Evolutionary conservation across 2,888 invertebrate genomes (phyloP).

Genomic region (Sylvicola cinctus): DNA sequence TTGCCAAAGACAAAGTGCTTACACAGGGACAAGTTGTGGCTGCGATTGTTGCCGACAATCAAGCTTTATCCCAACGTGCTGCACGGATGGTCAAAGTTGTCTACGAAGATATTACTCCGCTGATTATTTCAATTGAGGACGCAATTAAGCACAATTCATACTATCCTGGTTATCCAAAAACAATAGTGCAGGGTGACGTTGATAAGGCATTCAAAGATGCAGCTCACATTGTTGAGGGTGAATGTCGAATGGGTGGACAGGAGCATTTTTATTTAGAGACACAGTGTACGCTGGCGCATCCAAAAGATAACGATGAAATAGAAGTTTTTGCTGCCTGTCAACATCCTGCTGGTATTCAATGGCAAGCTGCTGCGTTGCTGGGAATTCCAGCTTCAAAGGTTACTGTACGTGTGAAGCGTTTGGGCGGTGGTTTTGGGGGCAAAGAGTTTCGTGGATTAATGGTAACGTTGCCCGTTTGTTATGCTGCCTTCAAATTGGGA

Average conservation of each 20-base stretch:
- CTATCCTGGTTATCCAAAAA: slow-evolving; percentile 35
- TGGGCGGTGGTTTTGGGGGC: slow-evolving; percentile 93
- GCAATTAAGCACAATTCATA: slow-evolving; percentile 60
- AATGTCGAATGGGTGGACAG: slow-evolving; percentile 67
- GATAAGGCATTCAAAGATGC: slow-evolving; percentile 42
- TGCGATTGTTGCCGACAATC: slow-evolving; percentile 59
- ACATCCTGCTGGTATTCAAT: slow-evolving; percentile 56
- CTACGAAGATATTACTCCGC: slow-evolving; percentile 61
- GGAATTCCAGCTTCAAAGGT: slow-evolving; percentile 54
- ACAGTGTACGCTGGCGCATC: slow-evolving; percentile 45
- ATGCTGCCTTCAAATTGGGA: slow-evolving; percentile 60
- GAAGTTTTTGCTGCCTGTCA: slow-evolving; percentile 73
- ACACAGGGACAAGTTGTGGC: slow-evolving; percentile 68
- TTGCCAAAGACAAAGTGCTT: slow-evolving; percentile 52
- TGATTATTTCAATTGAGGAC: slow-evolving; percentile 75
- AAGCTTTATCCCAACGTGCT: slow-evolving; percentile 61
- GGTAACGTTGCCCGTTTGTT: slow-evolving; percentile 49
- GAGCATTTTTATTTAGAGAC: slow-evolving; percentile 97
- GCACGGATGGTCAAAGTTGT: slow-evolving; percentile 57
- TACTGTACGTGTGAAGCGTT: slow-evolving; percentile 56
- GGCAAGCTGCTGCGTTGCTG: slow-evolving; percentile 44
- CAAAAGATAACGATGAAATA: slow-evolving; percentile 65
- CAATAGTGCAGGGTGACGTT: slow-evolving; percentile 42
- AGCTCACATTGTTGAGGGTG: slow-evolving; percentile 57
- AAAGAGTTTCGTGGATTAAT: slow-evolving; percentile 61